Percentiles rank a stretch among this genome's conserved stretches.
phyloP scores from a whole-genome alignment of 2,888 invertebrate genomes.

The Scaeva pyrastri region DNA sequence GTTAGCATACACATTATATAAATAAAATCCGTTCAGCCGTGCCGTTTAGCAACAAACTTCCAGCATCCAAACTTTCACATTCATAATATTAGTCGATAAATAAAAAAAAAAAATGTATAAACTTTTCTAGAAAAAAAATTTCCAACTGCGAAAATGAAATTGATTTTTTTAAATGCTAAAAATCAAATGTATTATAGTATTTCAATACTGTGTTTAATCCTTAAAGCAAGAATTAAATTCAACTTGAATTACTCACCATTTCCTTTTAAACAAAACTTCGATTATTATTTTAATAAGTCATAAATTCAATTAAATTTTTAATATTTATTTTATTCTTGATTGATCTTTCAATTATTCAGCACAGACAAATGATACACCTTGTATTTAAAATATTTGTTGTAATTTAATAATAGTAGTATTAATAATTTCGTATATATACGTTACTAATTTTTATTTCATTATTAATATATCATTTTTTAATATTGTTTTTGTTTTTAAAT shows the following conservation, averaged over 20 bases:
- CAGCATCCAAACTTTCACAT: too few species aligned
- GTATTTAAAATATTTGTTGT: conserved; percentile 76
- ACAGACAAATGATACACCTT: conserved; percentile 76
- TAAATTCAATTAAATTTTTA: conserved; percentile 67
- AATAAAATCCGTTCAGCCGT: too few species aligned
- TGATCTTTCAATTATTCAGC: conserved; percentile 76
- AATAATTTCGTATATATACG: conserved; percentile 77
- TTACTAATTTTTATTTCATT: conserved; percentile 76
- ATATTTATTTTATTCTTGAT: conserved; percentile 75
- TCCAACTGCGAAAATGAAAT: too few species aligned
- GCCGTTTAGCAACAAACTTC: too few species aligned
- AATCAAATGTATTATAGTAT: too few species aligned
- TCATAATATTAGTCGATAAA: too few species aligned
- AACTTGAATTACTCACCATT: background rate
- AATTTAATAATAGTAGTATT: conserved; percentile 76
- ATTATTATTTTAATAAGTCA: conserved; percentile 11
- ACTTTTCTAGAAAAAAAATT: too few species aligned
- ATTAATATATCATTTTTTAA: conserved; percentile 74
- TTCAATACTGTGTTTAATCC: background rate
- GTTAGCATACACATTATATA: too few species aligned
- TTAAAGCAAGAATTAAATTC: too few species aligned
- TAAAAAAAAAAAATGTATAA: too few species aligned
- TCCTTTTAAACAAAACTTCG: background rate
- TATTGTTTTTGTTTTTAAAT: conserved; percentile 64
- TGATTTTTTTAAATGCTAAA: too few species aligned